Percentiles rank a stretch among this genome's conserved stretches.
Conservation (phyloP, 2,797 vertebrate species). For the Cirrhinus molitorella region DNA sequence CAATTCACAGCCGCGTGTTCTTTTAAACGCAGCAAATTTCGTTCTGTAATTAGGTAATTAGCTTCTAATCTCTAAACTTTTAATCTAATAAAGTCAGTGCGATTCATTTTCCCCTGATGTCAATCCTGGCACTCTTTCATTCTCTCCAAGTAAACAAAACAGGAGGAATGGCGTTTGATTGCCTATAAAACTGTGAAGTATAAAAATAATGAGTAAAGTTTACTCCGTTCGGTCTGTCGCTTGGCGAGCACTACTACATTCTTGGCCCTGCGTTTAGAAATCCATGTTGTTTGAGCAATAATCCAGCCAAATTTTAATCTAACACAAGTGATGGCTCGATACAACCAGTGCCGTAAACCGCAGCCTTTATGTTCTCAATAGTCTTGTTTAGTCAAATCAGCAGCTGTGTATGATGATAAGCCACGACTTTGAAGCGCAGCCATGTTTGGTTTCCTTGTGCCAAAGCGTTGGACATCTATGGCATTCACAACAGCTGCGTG, state of each 20-base stretch:
- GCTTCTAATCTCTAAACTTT: slow-evolving; percentile 28
- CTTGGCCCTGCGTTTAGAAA: background rate
- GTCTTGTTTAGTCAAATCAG: background rate
- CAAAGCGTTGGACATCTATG: background rate
- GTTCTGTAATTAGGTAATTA: slow-evolving; percentile 22
- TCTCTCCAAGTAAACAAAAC: slow-evolving; percentile 42
- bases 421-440: background rate
- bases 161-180: slow-evolving; percentile 11
- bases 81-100: slow-evolving; percentile 25
- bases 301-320: background rate
- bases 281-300: background rate
- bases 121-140: background rate
- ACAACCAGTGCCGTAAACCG: background rate
- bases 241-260: background rate
- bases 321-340: background rate
- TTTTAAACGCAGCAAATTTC: slow-evolving; percentile 18
- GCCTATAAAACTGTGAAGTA: slow-evolving; percentile 68
- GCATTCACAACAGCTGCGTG: slow-evolving; percentile 30
- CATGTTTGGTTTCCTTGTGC: slow-evolving; percentile 3
- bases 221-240: background rate
- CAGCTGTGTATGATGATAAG: background rate
- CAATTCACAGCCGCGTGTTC: slow-evolving; percentile 8
- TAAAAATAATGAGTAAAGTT: slow-evolving; percentile 80
- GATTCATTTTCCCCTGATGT: background rate
- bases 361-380: slow-evolving; percentile 10